phyloP scores from a whole-genome alignment of 2,113 vertebrate genomes.

The Pteropus alecto region DNA sequence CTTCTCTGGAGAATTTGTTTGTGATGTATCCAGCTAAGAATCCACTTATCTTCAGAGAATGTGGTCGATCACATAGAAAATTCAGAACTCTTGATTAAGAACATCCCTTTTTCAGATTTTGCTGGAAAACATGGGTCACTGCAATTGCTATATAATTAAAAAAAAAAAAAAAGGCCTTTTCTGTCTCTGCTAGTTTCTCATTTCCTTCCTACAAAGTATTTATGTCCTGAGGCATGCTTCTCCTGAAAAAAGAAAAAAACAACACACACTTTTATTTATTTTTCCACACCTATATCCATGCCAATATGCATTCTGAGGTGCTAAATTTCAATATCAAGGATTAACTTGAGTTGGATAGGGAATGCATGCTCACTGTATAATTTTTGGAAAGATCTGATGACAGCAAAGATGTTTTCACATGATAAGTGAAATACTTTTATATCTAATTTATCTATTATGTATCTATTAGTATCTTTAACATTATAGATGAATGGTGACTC shows the following conservation, averaged over 20 bases:
- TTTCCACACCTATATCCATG: neutral
- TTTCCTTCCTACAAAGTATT: neutral
- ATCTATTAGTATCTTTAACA: neutral
- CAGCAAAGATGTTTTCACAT: slow-evolving; percentile 16
- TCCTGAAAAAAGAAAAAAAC: neutral
- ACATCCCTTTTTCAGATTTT: neutral
- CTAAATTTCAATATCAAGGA: neutral
- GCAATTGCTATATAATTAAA: neutral
- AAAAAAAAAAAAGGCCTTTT: neutral
- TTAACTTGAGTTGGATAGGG: neutral
- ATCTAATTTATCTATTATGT: neutral
- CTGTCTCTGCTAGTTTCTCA: neutral
- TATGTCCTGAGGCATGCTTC: neutral
- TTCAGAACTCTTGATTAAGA: neutral
- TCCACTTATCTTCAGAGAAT: neutral
- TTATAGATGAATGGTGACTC: neutral
- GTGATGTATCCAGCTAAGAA: neutral
- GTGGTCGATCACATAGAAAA: neutral
- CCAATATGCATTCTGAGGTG: neutral
- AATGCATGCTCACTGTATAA: neutral
- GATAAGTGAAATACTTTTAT: neutral
- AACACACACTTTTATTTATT: neutral
- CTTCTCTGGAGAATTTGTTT: neutral
- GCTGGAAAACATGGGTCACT: neutral
- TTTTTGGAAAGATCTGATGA: slow-evolving; percentile 14